Evolutionary conservation across 2,113 vertebrate genomes (phyloP).

Genomic region (Proteles cristata): DNA sequence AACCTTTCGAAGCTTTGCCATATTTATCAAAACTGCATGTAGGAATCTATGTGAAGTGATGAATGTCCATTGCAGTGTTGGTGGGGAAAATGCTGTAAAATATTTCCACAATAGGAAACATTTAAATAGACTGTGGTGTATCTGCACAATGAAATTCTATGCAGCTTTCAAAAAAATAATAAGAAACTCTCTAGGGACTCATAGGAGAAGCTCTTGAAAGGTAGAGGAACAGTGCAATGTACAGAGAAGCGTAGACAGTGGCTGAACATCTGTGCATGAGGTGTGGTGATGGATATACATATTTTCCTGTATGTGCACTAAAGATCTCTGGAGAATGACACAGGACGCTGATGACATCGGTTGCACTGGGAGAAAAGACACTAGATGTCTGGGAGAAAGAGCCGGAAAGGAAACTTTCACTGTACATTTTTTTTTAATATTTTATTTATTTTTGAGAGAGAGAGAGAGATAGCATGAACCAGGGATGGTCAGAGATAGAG

Average conservation of each 20-base stretch:
- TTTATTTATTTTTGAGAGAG: too few relatives aligned
- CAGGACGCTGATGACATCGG: neutral
- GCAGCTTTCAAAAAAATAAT: neutral
- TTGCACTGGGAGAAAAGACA: neutral
- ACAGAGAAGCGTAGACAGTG: neutral
- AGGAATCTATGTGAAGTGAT: neutral
- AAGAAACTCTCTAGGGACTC: neutral
- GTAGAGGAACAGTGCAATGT: neutral
- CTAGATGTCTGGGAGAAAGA: neutral
- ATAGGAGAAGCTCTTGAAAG: neutral
- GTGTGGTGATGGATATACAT: neutral
- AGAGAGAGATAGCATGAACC: too few relatives aligned
- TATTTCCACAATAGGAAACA: neutral
- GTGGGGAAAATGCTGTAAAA: conserved; percentile 12
- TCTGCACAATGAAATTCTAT: neutral
- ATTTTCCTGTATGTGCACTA: neutral
- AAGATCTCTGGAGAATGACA: neutral
- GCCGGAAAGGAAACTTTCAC: neutral
- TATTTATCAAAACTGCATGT: neutral
- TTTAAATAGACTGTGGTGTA: neutral
- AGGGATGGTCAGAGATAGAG: too few relatives aligned
- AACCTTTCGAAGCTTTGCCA: neutral
- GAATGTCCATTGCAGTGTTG: neutral
- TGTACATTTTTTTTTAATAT: neutral
- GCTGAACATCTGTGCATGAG: too few relatives aligned